phyloP scores from a whole-genome alignment of 2,888 invertebrate species.

The Ormia ochracea region DNA sequence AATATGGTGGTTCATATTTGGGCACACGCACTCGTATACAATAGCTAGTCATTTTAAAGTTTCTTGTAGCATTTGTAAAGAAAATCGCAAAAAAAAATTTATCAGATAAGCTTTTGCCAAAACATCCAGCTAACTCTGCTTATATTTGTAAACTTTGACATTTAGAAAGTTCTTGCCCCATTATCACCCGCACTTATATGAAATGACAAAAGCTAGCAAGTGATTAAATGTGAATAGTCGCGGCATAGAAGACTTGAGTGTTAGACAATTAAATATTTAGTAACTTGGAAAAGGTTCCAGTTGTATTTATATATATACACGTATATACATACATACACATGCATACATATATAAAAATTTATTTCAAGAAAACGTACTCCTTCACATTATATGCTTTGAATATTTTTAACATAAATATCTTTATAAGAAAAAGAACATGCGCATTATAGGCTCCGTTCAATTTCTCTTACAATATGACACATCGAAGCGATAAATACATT shows the following conservation, averaged over 20 bases:
- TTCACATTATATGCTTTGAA: no score
- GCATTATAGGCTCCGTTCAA: background rate
- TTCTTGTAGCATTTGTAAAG: background rate
- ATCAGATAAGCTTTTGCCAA: background rate
- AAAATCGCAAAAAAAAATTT: background rate
- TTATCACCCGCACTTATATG: background rate
- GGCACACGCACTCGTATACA: no score
- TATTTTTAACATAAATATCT: background rate
- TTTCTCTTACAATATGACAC: conserved; percentile 53
- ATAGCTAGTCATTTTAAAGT: no score
- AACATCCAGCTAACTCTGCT: conserved; percentile 16
- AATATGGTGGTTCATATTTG: no score
- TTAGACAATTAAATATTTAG: background rate
- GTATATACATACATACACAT: background rate
- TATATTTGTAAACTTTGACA: conserved; percentile 45
- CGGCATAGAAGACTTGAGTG: background rate
- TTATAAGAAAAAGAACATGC: conserved; percentile 38
- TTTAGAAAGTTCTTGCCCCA: conserved; percentile 6
- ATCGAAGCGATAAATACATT: conserved; percentile 13
- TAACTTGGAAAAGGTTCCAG: background rate
- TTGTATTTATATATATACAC: background rate
- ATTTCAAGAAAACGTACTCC: no score
- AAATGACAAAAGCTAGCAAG: background rate
- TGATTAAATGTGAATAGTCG: background rate
- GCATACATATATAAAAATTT: no score